phyloP scores from a whole-genome alignment of 2,888 invertebrate species.

The Macrosiphum euphorbiae region DNA sequence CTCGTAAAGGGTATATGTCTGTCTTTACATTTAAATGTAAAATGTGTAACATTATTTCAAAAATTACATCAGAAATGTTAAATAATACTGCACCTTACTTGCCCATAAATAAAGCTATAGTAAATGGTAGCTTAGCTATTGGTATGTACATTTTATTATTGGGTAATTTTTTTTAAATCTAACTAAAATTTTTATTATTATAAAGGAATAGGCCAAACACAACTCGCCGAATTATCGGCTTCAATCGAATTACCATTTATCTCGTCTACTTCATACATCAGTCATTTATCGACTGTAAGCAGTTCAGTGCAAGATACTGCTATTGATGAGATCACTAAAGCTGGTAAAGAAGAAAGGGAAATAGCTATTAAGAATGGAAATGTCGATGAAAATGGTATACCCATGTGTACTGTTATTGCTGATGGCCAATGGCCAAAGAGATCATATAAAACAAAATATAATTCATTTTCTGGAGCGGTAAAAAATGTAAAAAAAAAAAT shows the following conservation, averaged over 20 bases:
- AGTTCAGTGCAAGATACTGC: slow-evolving; percentile 13
- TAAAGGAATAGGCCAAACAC: slow-evolving; percentile 27
- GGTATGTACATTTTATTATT: slow-evolving; percentile 11
- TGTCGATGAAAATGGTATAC: slow-evolving; percentile 66
- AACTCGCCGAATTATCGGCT: slow-evolving; percentile 23
- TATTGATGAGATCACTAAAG: slow-evolving; percentile 30
- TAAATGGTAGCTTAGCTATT: no score
- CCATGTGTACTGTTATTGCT: no score
- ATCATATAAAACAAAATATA: slow-evolving; percentile 66
- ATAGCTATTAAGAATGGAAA: slow-evolving; percentile 67
- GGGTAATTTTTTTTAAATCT: background rate
- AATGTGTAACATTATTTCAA: slow-evolving; percentile 19
- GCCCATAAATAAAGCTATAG: slow-evolving; percentile 40
- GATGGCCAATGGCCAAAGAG: slow-evolving; percentile 67
- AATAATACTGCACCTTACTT: background rate
- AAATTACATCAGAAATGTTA: background rate
- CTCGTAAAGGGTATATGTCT: no score
- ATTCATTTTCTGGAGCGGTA: slow-evolving; percentile 54
- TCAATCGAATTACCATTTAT: slow-evolving; percentile 16
- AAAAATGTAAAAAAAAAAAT: background rate
- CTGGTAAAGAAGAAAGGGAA: slow-evolving; percentile 13
- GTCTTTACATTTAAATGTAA: slow-evolving; percentile 17
- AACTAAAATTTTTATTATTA: background rate
- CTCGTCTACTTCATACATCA: background rate
- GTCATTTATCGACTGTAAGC: background rate